Evolutionary conservation across 2,888 invertebrate species (phyloP).

Genomic region (Dasypogon diadema): DNA sequence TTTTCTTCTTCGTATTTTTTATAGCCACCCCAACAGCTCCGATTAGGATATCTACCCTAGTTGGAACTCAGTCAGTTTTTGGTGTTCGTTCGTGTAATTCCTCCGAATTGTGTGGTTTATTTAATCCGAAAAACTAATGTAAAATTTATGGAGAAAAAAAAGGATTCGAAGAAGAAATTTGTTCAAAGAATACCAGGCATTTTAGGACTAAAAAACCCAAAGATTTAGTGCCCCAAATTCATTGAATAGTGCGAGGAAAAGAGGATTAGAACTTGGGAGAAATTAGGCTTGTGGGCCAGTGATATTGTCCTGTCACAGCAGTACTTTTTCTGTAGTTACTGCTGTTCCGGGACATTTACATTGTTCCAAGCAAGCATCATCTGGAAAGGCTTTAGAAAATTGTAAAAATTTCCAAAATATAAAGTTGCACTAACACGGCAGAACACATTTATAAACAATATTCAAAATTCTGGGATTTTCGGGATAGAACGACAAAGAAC

Average conservation of each 20-base stretch:
- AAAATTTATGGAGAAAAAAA: background rate
- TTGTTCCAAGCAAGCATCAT: constrained; percentile 66
- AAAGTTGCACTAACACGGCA: constrained; percentile 57
- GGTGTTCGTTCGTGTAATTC: constrained; percentile 66
- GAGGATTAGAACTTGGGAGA: background rate
- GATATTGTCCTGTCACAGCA: constrained; percentile 99
- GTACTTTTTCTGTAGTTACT: constrained; percentile 84
- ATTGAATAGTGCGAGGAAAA: background rate
- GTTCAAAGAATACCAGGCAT: background rate
- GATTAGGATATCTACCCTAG: constrained; percentile 60
- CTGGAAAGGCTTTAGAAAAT: background rate
- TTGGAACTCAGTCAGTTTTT: constrained; percentile 67
- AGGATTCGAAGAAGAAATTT: background rate
- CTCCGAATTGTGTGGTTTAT: constrained; percentile 43
- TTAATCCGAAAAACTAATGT: background rate
- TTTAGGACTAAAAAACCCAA: background rate
- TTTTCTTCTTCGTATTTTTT: constrained; percentile 2
- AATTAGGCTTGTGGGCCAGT: constrained; percentile 70
- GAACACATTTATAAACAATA: constrained; percentile 41
- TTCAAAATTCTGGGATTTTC: background rate
- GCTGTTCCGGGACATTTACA: constrained; percentile 93
- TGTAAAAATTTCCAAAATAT: background rate
- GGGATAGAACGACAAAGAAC: background rate
- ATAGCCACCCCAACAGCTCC: constrained; percentile 62
- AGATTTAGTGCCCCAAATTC: background rate